A percentile compares a stretch with the other conserved stretches of the same genome.
These are phyloP conservation scores for Gryllus bimaculatus DNA, from an alignment of 1,140 invertebrate species.

Conservation along the genomic window DNA sequence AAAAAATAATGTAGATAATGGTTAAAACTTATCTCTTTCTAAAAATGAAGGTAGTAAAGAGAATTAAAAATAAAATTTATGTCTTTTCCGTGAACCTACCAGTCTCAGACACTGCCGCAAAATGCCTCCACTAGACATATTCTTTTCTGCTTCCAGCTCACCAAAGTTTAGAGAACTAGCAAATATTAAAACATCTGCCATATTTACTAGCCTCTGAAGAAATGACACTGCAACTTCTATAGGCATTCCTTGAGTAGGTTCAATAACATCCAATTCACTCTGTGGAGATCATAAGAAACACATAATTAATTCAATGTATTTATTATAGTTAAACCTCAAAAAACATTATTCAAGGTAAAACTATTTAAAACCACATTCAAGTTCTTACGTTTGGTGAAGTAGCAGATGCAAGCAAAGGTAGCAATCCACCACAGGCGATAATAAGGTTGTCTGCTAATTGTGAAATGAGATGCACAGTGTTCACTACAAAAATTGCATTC, in stretches of 20 bases:
- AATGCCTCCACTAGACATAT: slow-evolving; percentile 99
- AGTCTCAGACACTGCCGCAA: slow-evolving; percentile 90
- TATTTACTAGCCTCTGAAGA: slow-evolving; percentile 90
- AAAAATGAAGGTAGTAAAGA: too few species aligned
- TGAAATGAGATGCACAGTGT: slow-evolving; percentile 97
- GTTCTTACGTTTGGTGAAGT: slow-evolving; percentile 92
- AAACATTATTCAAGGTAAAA: background rate
- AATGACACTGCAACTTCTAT: slow-evolving; percentile 96
- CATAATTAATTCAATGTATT: background rate
- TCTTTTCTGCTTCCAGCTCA: slow-evolving; percentile 97
- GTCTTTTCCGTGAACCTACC: slow-evolving; percentile 46
- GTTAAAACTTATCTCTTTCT: too few species aligned
- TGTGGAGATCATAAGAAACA: slow-evolving; percentile 33
- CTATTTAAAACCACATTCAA: background rate
- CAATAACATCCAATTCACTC: slow-evolving; percentile 96
- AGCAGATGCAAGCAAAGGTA: slow-evolving; percentile 92
- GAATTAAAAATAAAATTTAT: too few species aligned
- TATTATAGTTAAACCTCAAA: background rate
- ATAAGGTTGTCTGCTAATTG: slow-evolving; percentile 98
- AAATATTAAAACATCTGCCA: slow-evolving; percentile 97
- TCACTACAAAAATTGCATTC: slow-evolving; percentile 98
- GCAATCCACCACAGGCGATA: slow-evolving; percentile 93
- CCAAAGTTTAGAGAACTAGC: slow-evolving; percentile 94
- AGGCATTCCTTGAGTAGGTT: slow-evolving; percentile 96
- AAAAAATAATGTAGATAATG: too few species aligned